Evolutionary conservation across 2,888 invertebrate genomes (phyloP), one percentile per base, ranked within the genome.

Genomic region (Choristoneura rosaceana): DNA sequence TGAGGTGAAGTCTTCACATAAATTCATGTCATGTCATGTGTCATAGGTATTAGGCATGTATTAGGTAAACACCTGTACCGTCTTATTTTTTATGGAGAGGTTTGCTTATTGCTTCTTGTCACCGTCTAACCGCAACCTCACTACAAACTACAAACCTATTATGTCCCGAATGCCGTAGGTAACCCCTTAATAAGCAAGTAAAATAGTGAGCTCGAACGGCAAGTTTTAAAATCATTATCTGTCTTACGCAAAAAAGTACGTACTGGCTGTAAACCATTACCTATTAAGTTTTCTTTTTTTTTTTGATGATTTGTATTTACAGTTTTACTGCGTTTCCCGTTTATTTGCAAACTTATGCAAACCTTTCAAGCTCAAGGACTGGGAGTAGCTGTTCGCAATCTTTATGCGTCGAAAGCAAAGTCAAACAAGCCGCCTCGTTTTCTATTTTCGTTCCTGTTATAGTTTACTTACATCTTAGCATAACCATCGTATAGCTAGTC

Each of bases 381-480:
- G 25, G 55, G 55, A 55, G 52, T 17, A 38, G 64, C 38, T 14
- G 58, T 43, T 55, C 50, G 50, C 65, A n/a, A 43, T 34, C 43
- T 33, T 52, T 43, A 43, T 25, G 59, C 70, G 61, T 67, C 58
- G 67, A 71, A 67, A 71, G 55, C 67, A 58, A 61, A 55, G 58
- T 34, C 67, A 67, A 71, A 67, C 58, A 63, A 52, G n/a, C 59
- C 47, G 45, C 58, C 59, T 52, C 55, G 38, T 55, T 58, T 55
- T 71, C 62, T 67, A 67, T 71, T 71, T 71, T 62, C 67, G 38
- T 50, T 67, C 55, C 71, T 50, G 58, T 58, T 62, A 67, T 62
- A 60, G 60, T 60, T 50, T 66, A 62, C 70, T 34, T 60, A 43
- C 34, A 59, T 59, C 43, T 67, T 67, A 71, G 67, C 67, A 62